Evolutionary conservation across 2,888 invertebrate genomes (phyloP).

Genomic region (Hydraecia micacea): DNA sequence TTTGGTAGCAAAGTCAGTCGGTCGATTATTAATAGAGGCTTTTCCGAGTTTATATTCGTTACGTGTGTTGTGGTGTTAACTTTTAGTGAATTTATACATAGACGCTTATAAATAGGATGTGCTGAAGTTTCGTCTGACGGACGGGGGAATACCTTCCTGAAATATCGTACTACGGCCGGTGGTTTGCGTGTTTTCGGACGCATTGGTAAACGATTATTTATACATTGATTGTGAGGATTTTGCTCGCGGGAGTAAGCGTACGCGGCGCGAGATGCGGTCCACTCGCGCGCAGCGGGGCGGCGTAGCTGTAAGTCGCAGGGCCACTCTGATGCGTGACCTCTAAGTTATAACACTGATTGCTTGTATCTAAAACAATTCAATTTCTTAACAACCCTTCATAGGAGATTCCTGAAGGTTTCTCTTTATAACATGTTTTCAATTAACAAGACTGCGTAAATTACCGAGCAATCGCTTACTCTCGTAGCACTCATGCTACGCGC

Average conservation of each 20-base stretch:
- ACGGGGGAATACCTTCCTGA: slow-evolving; percentile 91
- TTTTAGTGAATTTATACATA: slow-evolving; percentile 91
- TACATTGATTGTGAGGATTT: slow-evolving; percentile 87
- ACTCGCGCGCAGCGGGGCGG: slow-evolving; percentile 54
- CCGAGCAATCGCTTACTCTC: neutral
- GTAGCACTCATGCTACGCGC: slow-evolving; percentile 28
- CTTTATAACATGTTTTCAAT: neutral
- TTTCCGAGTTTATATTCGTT: slow-evolving; percentile 91
- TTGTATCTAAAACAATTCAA: neutral
- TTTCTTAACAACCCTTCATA: neutral
- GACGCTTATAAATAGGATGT: slow-evolving; percentile 91
- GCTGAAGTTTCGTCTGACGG: slow-evolving; percentile 90
- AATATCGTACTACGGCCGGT: slow-evolving; percentile 90
- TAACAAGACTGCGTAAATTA: neutral
- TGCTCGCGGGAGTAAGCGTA: slow-evolving; percentile 71
- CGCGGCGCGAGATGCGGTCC: slow-evolving; percentile 64
- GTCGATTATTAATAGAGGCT: slow-evolving; percentile 91
- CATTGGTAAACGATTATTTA: slow-evolving; percentile 91
- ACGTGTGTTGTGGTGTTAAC: slow-evolving; percentile 91
- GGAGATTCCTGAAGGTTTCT: too few species aligned
- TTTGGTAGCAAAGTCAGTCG: slow-evolving; percentile 91
- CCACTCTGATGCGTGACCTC: slow-evolving; percentile 43
- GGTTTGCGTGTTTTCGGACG: slow-evolving; percentile 90
- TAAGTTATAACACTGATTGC: neutral
- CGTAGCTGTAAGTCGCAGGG: slow-evolving; percentile 61